These are phyloP conservation scores for Odontesthes bonariensis DNA, from an alignment of 2,113 vertebrate genomes.

Conservation along the genomic window DNA sequence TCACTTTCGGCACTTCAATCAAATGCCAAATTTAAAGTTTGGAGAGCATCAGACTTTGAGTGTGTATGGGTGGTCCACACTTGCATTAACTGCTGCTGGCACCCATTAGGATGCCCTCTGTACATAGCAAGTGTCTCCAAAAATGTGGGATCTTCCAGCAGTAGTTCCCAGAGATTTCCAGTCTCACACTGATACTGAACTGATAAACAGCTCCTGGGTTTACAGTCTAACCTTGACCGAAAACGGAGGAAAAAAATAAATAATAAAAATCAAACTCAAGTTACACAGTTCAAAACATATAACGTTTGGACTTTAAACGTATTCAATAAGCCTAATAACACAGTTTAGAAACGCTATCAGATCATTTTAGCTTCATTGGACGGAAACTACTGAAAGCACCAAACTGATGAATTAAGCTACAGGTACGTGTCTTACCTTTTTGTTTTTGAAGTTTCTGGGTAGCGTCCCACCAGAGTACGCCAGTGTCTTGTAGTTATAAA, in stretches of 20 bases:
- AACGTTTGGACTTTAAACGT: too few species aligned
- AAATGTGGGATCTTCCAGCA: background rate
- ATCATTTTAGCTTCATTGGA: too few species aligned
- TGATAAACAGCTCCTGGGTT: background rate
- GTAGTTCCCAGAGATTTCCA: background rate
- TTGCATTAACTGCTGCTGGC: background rate
- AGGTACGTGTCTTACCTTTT: constrained; percentile 77
- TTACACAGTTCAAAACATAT: too few species aligned
- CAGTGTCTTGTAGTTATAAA: constrained; percentile 87
- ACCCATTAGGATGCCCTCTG: background rate
- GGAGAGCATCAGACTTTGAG: background rate
- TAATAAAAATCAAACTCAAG: too few species aligned
- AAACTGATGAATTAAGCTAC: background rate
- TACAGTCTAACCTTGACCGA: background rate
- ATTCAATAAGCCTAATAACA: background rate
- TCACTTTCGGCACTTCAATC: background rate
- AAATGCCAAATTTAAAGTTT: background rate
- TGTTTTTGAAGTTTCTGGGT: constrained; percentile 84
- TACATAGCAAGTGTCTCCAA: background rate
- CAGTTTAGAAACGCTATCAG: background rate
- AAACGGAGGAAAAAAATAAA: too few species aligned
- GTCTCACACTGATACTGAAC: background rate
- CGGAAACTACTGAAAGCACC: background rate
- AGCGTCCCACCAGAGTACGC: constrained; percentile 90
- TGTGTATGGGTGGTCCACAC: constrained; percentile 33